Evolutionary conservation across 2,888 invertebrate genomes (phyloP).

Genomic region (Yponomeuta sedellus): DNA sequence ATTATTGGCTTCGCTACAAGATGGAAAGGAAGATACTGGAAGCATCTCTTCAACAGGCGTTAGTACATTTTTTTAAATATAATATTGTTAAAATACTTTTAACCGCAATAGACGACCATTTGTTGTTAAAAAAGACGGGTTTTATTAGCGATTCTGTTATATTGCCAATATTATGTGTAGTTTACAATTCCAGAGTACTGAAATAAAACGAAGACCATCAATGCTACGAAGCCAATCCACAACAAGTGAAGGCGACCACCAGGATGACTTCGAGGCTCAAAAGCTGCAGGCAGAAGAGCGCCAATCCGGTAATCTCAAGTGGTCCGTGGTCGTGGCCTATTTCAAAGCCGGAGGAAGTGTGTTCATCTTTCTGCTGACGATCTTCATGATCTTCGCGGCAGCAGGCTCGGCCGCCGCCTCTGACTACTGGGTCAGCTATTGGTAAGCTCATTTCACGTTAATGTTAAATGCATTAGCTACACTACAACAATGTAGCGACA

Average conservation of each 20-base stretch:
- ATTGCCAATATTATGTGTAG: too few species aligned
- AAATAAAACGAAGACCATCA: constrained; percentile 9
- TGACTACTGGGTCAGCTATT: constrained; percentile 83
- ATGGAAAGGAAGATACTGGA: constrained; percentile 57
- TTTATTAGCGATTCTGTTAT: background rate
- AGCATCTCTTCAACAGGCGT: constrained; percentile 43
- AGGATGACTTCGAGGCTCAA: constrained; percentile 53
- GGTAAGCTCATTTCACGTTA: constrained; percentile 54
- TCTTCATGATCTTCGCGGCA: constrained; percentile 58
- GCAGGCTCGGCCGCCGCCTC: constrained; percentile 78
- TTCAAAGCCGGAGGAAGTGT: constrained; percentile 55
- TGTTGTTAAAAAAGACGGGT: background rate
- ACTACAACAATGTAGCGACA: too few species aligned
- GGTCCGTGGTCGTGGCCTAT: constrained; percentile 55
- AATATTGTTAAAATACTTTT: background rate
- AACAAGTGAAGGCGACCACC: constrained; percentile 40
- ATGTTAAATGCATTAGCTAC: too few species aligned
- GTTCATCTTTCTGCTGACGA: constrained; percentile 44
- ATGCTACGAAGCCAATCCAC: constrained; percentile 26
- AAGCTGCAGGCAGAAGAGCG: constrained; percentile 56
- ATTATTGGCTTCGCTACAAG: constrained; percentile 61
- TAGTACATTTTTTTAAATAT: constrained; percentile 26
- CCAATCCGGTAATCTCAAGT: constrained; percentile 55
- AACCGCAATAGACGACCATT: too few species aligned
- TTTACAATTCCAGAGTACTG: background rate